Evolutionary conservation across 2,888 invertebrate species (phyloP), one percentile per base, ranked within the genome.

Genomic region (Lasioglossum oenotherae): DNA sequence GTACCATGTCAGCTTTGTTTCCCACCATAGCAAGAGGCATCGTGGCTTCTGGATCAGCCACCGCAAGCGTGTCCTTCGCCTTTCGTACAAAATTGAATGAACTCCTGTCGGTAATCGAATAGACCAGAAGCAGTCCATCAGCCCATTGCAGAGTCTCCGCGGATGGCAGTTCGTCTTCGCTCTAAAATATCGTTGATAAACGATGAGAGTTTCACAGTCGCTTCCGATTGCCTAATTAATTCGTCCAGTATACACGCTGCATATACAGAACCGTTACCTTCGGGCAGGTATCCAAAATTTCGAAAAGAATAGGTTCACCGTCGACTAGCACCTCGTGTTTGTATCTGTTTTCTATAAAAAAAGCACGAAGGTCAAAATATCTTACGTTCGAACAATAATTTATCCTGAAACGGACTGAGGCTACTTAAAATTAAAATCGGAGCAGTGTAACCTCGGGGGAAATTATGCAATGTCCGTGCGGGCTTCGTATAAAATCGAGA

Each of bases 1-100:
- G 98, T 87, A 98, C 97, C 98, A 98, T 98, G 93, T 98, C 98
- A 38, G 97, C 97, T 95, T 98, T 98, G 93, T 98, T 98, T 67
- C 97, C 98, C 49, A 98, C 97, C n/a, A 98, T 96, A n/a, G 98
- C 97, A 57, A 98, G 96, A 0, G 98, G 98, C 85, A 97, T 97
- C 87, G 98, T 97, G 0, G 97, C 96, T 94, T 96, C 97, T 85
- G 97, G 96, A 92, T 96, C 96, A 78, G 96, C 95, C 89, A 95
- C 91, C 88, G 94, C 93, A 96, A 96, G 92, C 69, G 95, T 95
- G 89, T 96, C 97, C 93, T 97, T 97, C 60, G 98, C 97, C 80
- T 97, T 96, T 80, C 97, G 96, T 81, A 98, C 97, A 94, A 97
- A 98, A 95, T 97, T 97, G 95, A 98, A 98, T 44, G 98, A 98